phyloP scores from a whole-genome alignment of 2,113 vertebrate species.

The Heterotilapia buettikoferi region DNA sequence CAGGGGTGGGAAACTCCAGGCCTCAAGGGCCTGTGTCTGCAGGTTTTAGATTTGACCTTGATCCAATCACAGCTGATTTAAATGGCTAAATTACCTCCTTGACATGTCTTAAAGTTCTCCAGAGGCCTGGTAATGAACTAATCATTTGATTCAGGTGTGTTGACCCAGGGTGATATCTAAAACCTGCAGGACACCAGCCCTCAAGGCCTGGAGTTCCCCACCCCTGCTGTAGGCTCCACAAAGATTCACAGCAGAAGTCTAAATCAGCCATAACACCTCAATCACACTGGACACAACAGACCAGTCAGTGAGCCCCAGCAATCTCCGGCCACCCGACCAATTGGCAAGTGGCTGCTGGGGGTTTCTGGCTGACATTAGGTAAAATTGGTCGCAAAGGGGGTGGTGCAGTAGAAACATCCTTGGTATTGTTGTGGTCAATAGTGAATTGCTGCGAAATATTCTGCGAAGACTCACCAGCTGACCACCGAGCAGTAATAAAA shows the following conservation, averaged over 20 bases:
- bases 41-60: neutral
- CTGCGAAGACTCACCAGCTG: neutral
- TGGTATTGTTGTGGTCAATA: neutral
- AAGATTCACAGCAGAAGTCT: neutral
- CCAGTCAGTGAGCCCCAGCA: neutral
- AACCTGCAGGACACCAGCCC: neutral
- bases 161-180: neutral
- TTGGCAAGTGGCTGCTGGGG: neutral
- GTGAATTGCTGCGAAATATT: neutral
- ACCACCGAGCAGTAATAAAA: accelerated
- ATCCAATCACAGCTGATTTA: neutral
- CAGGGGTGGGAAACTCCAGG: neutral
- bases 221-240: neutral
- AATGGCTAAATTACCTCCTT: neutral
- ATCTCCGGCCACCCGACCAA: neutral
- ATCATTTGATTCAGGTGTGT: neutral
- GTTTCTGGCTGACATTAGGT: neutral
- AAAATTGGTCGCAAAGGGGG: neutral
- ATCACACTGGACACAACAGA: neutral
- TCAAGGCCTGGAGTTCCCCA: neutral
- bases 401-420: neutral
- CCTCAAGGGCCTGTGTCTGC: neutral
- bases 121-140: neutral
- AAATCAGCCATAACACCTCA: neutral
- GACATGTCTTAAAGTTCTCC: neutral